phyloP scores from a whole-genome alignment of 2,888 invertebrate species.

The Drosophila meridiana region DNA sequence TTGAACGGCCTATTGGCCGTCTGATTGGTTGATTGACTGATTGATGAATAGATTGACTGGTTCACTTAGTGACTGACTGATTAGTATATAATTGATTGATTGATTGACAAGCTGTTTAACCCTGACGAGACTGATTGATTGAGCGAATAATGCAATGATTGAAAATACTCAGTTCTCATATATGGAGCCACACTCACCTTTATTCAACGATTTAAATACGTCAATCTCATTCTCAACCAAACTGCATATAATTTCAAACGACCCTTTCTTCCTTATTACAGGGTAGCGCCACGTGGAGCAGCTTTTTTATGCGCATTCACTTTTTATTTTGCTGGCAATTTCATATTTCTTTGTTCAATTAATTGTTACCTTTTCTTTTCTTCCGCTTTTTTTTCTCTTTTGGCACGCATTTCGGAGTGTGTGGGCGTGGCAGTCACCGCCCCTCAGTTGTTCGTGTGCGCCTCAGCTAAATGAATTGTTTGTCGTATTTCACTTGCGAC shows the following conservation, averaged over 20 bases:
- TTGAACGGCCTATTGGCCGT: not conserved
- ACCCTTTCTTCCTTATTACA: not conserved
- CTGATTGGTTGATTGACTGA: not conserved
- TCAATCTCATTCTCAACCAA: not conserved
- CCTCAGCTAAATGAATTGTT: conserved; percentile 55
- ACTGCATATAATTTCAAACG: no score
- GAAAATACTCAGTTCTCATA: no score
- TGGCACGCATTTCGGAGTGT: conserved; percentile 3
- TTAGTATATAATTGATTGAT: not conserved
- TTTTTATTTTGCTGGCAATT: conserved; percentile 42
- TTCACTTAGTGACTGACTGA: not conserved
- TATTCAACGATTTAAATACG: not conserved
- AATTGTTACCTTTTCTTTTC: conserved; percentile 52
- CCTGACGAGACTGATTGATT: not conserved
- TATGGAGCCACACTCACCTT: no score
- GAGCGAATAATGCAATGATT: no score
- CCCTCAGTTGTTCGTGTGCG: conserved; percentile 29
- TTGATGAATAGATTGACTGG: not conserved
- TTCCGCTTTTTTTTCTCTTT: not conserved
- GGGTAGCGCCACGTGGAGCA: not conserved
- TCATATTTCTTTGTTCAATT: conserved; percentile 72
- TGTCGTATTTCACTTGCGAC: conserved; percentile 39
- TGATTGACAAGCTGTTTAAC: not conserved
- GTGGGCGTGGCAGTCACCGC: conserved; percentile 45
- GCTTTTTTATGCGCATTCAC: not conserved